phyloP scores from a whole-genome alignment of 1,140 invertebrate species.

The Arion vulgaris region DNA sequence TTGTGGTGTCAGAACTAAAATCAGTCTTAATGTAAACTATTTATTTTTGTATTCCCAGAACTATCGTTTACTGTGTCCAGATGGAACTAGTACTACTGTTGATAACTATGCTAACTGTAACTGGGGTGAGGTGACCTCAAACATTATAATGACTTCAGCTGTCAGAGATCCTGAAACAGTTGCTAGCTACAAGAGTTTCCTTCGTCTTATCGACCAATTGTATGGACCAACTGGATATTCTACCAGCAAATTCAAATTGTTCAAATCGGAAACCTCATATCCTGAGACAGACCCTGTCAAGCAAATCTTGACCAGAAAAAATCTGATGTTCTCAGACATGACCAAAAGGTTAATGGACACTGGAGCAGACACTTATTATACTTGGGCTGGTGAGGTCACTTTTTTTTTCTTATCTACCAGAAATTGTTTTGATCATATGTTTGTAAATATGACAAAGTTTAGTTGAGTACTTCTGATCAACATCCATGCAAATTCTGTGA shows the following conservation, averaged over 20 bases:
- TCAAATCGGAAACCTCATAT: slow-evolving; percentile 47
- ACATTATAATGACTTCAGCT: slow-evolving; percentile 79
- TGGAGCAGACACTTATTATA: slow-evolving; percentile 61
- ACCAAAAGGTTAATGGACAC: slow-evolving; percentile 66
- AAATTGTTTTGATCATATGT: too few species aligned
- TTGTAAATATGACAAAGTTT: too few species aligned
- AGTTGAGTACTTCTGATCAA: too few species aligned
- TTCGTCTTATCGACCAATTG: slow-evolving; percentile 49
- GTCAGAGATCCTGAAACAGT: slow-evolving; percentile 46
- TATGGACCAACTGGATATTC: slow-evolving; percentile 54
- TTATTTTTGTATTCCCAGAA: slow-evolving; percentile 72
- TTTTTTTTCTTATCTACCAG: not conserved
- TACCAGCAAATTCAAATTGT: slow-evolving; percentile 51
- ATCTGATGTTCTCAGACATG: slow-evolving; percentile 70
- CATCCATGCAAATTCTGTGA: too few species aligned
- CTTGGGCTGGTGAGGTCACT: slow-evolving; percentile 67
- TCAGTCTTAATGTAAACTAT: too few species aligned
- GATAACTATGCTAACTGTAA: slow-evolving; percentile 70
- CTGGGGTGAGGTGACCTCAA: slow-evolving; percentile 83
- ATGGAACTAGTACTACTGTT: slow-evolving; percentile 76
- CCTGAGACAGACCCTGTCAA: slow-evolving; percentile 45
- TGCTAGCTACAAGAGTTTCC: slow-evolving; percentile 58
- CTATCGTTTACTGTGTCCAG: slow-evolving; percentile 90
- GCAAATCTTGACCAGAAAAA: slow-evolving; percentile 41
- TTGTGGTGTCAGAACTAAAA: too few species aligned